A percentile compares a stretch with the other conserved stretches of the same genome.
Conservation (phyloP, 2,113 vertebrate genomes). For the Calidris pygmaea region DNA sequence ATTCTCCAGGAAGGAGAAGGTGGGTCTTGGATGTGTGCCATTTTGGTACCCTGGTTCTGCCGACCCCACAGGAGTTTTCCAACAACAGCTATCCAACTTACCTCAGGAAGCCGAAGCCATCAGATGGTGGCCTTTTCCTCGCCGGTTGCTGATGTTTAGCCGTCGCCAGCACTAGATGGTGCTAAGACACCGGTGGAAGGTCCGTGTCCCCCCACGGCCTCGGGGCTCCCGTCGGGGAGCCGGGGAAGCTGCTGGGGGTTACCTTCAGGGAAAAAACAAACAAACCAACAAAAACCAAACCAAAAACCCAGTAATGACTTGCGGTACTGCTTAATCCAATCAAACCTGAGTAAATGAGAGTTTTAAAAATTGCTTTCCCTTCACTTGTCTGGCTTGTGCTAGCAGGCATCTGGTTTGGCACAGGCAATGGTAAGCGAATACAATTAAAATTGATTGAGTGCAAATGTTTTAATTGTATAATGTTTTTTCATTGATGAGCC, state of each 20-base stretch:
- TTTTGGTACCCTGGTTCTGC: not conserved
- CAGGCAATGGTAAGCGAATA: not conserved
- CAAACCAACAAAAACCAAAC: not conserved
- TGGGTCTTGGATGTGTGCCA: rapidly evolving
- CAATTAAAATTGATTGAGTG: constrained; percentile 68
- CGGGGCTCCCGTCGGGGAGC: not conserved
- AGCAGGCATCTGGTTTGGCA: constrained; percentile 51
- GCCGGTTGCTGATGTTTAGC: not conserved
- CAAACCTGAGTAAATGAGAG: not conserved
- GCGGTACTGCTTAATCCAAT: not conserved
- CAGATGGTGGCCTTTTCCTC: not conserved
- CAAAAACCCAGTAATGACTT: not conserved
- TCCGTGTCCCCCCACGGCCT: no score
- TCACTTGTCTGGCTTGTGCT: not conserved
- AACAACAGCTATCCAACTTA: rapidly evolving
- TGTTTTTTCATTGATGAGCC: constrained; percentile 46
- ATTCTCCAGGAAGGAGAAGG: rapidly evolving
- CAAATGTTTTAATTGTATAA: constrained; percentile 61
- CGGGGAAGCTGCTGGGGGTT: not conserved
- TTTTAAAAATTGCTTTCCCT: constrained; percentile 34
- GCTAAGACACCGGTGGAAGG: not conserved
- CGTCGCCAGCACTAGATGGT: constrained; percentile 23
- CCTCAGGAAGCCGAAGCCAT: rapidly evolving
- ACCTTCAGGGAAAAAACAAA: not conserved
- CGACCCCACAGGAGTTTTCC: rapidly evolving